Percentiles rank a stretch among this genome's conserved stretches.
Evolutionary conservation across 2,888 invertebrate genomes (phyloP).

Genomic region (Euproctis similis): DNA sequence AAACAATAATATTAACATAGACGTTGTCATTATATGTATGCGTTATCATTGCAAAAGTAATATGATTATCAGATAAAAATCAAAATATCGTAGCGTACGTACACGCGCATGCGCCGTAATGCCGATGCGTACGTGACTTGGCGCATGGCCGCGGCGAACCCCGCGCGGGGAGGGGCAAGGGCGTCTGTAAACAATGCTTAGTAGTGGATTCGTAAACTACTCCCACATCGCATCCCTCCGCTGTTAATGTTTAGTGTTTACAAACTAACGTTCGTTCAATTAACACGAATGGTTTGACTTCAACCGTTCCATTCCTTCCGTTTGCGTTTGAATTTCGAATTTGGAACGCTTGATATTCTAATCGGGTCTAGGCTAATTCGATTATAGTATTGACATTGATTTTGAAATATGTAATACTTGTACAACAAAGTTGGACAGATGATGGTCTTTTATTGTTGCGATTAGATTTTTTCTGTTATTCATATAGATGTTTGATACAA

Average conservation of each 20-base stretch:
- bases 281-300: slow-evolving; percentile 19
- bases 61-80: slow-evolving; percentile 53
- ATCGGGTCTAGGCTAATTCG: slow-evolving; percentile 6
- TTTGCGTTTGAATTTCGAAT: slow-evolving; percentile 2
- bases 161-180: slow-evolving; percentile 17
- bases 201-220: slow-evolving; percentile 35
- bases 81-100: slow-evolving; percentile 42
- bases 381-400: slow-evolving; percentile 13
- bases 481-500: too few relatives aligned
- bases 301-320: slow-evolving; percentile 10
- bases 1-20: too few relatives aligned
- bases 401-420: too few relatives aligned
- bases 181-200: slow-evolving; percentile 41
- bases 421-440: too few relatives aligned
- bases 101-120: slow-evolving; percentile 51
- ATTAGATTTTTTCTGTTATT: too few relatives aligned
- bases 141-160: slow-evolving; percentile 46
- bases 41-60: slow-evolving; percentile 81
- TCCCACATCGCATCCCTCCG: slow-evolving; percentile 40
- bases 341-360: background rate
- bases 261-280: slow-evolving; percentile 33
- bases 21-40: too few relatives aligned
- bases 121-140: slow-evolving; percentile 65
- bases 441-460: too few relatives aligned
- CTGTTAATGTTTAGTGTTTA: too few relatives aligned